Evolutionary conservation across 2,113 vertebrate species (phyloP), one percentile per base, ranked within the genome.

Genomic region (Cyprinus carpio): DNA sequence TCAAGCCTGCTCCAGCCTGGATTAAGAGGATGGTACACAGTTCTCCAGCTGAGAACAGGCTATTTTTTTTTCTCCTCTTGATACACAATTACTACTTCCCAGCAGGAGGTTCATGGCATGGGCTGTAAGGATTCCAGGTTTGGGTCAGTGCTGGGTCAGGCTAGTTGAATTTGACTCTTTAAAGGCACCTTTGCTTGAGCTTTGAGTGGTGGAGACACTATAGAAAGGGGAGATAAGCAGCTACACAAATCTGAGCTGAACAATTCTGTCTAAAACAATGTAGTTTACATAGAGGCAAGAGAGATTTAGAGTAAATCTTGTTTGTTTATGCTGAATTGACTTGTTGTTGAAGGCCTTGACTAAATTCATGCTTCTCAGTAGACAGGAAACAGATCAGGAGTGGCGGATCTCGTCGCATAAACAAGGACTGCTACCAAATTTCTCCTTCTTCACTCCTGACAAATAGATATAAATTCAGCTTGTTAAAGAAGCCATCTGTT

Each of bases 121-220:
- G 69, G 77, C 87, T 34, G 71, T 77, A 85, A 86, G 84, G 83
- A 56, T 88, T 89, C 76, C 83, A 79, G 77, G 78, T 29, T 9
- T 1, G 87, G 90, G 90, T 89, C 90, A 91, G 43, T 27, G 27
- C 58, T 80, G 79, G 90, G 91, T 91, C 90, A 75, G n/a, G 7
- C 37, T 43, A 85, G 87, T 75, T 86, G 75, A 85, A 23, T 84
- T 60, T 54, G 43, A 46, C 31, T 83, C 64, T 27, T 65, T 58
- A 31, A 78, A 84, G 25, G 40, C 77, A 34, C 58, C 60, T 72
- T 49, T 85, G 20, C n/a, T 56, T 60, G 40, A 79, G 65, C 60
- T 69, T 29, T 75, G 43, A 56, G 54, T 46, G 64, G 15, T 51
- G 25, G 25, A 71, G 29, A 46, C 31, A 27, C 51, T 54, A 76